Conservation (phyloP, 2,888 invertebrate genomes). For the Tipula vernalis region DNA sequence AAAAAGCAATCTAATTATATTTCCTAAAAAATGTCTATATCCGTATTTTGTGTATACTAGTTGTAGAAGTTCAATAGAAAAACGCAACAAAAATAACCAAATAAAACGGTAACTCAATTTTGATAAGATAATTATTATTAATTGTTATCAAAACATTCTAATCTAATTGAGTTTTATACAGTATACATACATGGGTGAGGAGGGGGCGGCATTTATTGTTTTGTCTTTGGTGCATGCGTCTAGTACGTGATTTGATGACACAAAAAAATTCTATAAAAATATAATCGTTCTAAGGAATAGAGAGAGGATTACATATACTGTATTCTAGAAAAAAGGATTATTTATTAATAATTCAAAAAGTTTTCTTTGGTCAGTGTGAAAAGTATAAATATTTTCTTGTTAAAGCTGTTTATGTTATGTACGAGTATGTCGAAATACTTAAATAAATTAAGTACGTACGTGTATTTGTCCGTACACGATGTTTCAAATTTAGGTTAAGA, state of each 20-base stretch:
- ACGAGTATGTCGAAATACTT: too few relatives aligned
- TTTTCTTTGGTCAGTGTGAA: too few relatives aligned
- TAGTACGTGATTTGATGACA: not conserved
- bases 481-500: too few relatives aligned
- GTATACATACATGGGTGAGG: not conserved
- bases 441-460: too few relatives aligned
- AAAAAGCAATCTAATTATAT: not conserved
- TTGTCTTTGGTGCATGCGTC: not conserved
- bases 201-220: not conserved
- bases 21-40: not conserved
- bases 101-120: not conserved
- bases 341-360: too few relatives aligned
- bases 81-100: not conserved
- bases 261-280: not conserved
- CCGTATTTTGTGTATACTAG: not conserved
- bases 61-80: not conserved
- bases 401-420: too few relatives aligned
- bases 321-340: too few relatives aligned
- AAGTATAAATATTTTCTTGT: too few relatives aligned
- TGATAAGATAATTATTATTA: not conserved
- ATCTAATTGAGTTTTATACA: not conserved
- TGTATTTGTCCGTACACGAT: too few relatives aligned
- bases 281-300: too few relatives aligned
- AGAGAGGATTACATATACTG: too few relatives aligned
- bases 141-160: not conserved